These are phyloP conservation scores for Dolichoris vasculosae DNA, from an alignment of 1,140 invertebrate species.

Conservation along the genomic window DNA sequence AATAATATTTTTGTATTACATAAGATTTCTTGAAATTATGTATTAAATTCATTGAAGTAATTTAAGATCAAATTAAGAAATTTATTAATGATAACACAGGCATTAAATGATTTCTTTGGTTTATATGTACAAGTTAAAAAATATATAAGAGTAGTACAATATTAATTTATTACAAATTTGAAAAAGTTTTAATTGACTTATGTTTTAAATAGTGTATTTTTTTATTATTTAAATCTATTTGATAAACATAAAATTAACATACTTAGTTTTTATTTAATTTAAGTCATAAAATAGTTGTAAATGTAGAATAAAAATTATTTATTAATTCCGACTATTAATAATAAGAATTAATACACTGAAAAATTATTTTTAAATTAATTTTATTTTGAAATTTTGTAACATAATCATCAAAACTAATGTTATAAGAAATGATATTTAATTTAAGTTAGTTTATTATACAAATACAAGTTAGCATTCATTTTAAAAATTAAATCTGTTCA, in stretches of 20 bases:
- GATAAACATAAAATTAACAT: no score
- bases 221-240: background rate
- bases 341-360: background rate
- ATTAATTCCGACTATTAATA: background rate
- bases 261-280: no score
- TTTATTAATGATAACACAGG: background rate
- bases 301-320: background rate
- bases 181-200: background rate
- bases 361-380: background rate
- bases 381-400: background rate
- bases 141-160: background rate
- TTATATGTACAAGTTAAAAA: constrained; percentile 4
- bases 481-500: background rate
- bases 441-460: background rate
- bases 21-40: background rate
- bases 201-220: background rate
- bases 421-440: background rate
- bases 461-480: background rate
- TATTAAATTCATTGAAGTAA: background rate
- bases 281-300: background rate
- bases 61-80: constrained; percentile 5
- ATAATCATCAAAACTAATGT: background rate
- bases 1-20: constrained; percentile 6
- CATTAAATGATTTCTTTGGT: background rate
- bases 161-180: background rate